These are phyloP conservation scores for Lophochroa leadbeateri DNA, from an alignment of 2,113 vertebrate genomes.

Conservation along the genomic window DNA sequence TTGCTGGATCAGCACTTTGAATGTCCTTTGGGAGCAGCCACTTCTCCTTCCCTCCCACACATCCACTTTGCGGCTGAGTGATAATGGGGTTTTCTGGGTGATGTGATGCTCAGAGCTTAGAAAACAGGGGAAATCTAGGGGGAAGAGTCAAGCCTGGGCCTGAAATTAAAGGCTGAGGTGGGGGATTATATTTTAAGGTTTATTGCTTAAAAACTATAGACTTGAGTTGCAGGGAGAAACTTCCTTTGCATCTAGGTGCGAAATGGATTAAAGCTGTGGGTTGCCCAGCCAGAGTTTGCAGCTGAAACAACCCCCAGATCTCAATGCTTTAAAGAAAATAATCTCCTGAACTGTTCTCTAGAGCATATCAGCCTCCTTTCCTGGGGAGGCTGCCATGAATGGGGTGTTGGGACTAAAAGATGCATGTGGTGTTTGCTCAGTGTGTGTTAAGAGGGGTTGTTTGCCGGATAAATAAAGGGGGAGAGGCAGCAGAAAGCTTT, in stretches of 20 bases:
- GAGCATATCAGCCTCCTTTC: not conserved
- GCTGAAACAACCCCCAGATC: not conserved
- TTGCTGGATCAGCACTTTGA: not conserved
- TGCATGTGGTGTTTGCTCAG: not conserved
- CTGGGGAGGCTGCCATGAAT: not conserved
- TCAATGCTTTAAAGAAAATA: not conserved
- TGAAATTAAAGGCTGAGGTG: not conserved
- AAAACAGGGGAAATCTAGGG: not conserved
- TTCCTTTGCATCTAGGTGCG: not conserved
- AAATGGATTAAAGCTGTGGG: not conserved
- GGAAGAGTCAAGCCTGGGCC: not conserved
- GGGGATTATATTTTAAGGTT: not conserved
- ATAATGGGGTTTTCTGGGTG: not conserved
- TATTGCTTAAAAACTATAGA: not conserved
- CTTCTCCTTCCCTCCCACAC: not conserved
- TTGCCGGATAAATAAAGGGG: not conserved
- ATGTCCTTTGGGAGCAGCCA: not conserved
- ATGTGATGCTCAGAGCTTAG: fast-evolving
- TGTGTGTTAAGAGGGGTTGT: not conserved
- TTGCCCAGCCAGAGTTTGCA: not conserved
- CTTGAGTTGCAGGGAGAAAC: not conserved
- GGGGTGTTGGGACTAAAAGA: not conserved
- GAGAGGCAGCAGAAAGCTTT: not conserved
- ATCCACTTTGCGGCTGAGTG: not conserved
- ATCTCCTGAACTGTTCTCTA: not conserved